Conservation (phyloP, 2,113 vertebrate genomes). For the Rhipidura dahli region DNA sequence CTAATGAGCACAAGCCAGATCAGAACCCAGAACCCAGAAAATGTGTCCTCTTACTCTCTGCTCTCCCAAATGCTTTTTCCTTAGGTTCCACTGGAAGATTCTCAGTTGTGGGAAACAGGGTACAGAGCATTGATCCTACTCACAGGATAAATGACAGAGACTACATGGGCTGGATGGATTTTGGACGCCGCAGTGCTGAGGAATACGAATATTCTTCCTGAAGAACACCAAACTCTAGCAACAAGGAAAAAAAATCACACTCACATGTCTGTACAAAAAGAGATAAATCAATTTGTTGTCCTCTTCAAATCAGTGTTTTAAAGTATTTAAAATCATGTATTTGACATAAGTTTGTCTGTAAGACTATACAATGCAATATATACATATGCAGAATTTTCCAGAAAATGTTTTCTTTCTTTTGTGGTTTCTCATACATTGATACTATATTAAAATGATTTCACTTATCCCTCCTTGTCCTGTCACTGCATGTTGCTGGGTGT, state of each 20-base stretch:
- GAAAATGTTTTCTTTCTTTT: conserved; percentile 63
- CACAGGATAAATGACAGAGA: conserved; percentile 95
- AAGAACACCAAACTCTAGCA: background rate
- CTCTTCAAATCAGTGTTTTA: conserved; percentile 72
- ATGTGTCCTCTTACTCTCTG: background rate
- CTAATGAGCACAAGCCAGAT: background rate
- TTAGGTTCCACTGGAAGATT: conserved; percentile 83
- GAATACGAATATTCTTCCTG: conserved; percentile 93
- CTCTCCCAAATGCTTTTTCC: background rate
- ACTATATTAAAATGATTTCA: conserved; percentile 75
- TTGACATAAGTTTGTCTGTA: conserved; percentile 86
- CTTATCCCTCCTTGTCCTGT: conserved; percentile 50
- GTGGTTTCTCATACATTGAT: conserved; percentile 65
- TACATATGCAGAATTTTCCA: conserved; percentile 83
- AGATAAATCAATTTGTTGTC: conserved; percentile 59
- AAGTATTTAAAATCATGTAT: conserved; percentile 77
- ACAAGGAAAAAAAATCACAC: background rate
- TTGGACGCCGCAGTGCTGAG: conserved; percentile 93
- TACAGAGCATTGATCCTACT: conserved; percentile 74
- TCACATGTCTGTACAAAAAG: conserved; percentile 49
- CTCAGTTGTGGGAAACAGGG: conserved; percentile 78
- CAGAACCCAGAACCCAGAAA: background rate
- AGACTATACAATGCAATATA: conserved; percentile 79
- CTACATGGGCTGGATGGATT: conserved; percentile 99
- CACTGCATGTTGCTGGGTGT: conserved; percentile 9